Evolutionary conservation across 2,888 invertebrate species (phyloP), one percentile per base, ranked within the genome.

Genomic region (Bellardia bayeri): DNA sequence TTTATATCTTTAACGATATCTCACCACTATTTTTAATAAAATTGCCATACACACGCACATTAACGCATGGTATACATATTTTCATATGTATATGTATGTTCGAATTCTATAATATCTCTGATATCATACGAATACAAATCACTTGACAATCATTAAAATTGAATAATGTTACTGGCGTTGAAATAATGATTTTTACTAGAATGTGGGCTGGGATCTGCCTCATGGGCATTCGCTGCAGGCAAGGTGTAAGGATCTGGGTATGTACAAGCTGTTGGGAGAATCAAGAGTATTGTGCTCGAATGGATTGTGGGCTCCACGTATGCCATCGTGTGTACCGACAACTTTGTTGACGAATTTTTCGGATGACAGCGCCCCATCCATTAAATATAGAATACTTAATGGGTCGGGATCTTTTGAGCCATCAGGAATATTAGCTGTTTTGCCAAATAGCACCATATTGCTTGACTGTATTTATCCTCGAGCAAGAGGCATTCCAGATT

Each of bases 321-420:
- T 97, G 91, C 98, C 98, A 1, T 96, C 96, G 87, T 98, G 98
- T 92, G 96, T 97, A 49, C 97, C 97, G n/a, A 98, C 98, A 42
- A 97, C 97, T 1, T 94, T 97, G 56, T 94, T 98, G 89, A 97
- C 97, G 58, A 98, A 98, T 94, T 98, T 97, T 93, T 97, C 97
- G 90, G 97, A 97, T 90, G 97, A 97, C 91, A 96, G 97, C 56
- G 97, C 97, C 0, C 97, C 97, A 6, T 97, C 97, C 13, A 96
- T 97, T 87, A 95, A 96, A 78, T 96, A 97, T 90, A 95, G 96
- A 90, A 95, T 97, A 85, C 96, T 96, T 14, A 95, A 96, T 61
- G 97, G 97, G 1, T 97, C 97, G 0, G 97, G 97, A 30, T 96
- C 96, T 4, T 96, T 97, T 75, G 97, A 97, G 90, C 96, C 96